These are phyloP conservation scores for Strongylocentrotus purpuratus DNA, from an alignment of 35 echinoderm and acorn worm genomes.

Conservation along the genomic window DNA sequence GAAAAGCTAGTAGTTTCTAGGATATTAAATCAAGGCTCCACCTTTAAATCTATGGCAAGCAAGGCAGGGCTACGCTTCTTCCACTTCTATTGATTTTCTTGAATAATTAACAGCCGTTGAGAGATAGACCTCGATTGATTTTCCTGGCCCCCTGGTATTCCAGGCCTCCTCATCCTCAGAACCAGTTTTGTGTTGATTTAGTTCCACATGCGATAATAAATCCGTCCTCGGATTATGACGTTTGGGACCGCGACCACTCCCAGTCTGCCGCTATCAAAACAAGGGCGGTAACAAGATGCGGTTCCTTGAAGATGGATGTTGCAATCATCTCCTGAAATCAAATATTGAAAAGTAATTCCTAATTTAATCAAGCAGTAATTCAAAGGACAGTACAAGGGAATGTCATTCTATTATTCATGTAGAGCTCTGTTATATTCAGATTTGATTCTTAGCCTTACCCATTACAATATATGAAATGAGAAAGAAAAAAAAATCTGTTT, in stretches of 20 bases:
- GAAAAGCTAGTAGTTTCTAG: neutral
- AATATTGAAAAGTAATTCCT: neutral
- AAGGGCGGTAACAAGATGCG: neutral
- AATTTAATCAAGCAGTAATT: neutral
- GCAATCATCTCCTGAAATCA: neutral
- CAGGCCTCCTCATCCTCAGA: neutral
- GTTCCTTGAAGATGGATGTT: neutral
- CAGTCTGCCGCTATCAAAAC: slow-evolving; percentile 15
- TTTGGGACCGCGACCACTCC: neutral
- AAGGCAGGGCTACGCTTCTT: neutral
- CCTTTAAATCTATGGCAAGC: neutral
- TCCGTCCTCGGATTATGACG: slow-evolving; percentile 8
- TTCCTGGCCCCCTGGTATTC: neutral
- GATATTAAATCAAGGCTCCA: neutral
- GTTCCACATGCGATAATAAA: neutral
- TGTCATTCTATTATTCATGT: neutral
- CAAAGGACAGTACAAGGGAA: neutral
- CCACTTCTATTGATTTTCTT: slow-evolving; percentile 12
- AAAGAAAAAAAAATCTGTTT: neutral
- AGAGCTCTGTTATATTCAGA: neutral
- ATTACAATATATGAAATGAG: neutral
- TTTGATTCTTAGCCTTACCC: neutral
- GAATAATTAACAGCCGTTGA: neutral
- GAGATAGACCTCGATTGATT: slow-evolving; percentile 10
- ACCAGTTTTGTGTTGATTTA: slow-evolving; percentile 7